These are phyloP conservation scores for Brienomyrus brachyistius DNA, from an alignment of 2,113 vertebrate genomes.

Conservation along the genomic window DNA sequence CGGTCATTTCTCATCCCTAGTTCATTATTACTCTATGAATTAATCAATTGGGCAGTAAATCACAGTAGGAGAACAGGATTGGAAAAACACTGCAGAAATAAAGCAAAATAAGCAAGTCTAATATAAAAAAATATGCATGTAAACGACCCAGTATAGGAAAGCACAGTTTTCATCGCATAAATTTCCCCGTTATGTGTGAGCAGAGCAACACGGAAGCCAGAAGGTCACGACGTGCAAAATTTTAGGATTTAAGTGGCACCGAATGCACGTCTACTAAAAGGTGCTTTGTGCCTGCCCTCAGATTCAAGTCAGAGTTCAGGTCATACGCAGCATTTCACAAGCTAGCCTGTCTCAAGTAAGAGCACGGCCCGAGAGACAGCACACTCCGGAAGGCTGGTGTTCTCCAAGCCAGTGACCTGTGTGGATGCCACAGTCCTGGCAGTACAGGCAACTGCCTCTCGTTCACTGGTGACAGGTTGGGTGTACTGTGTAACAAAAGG, in stretches of 20 bases:
- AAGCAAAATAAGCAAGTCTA: not conserved
- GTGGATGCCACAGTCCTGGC: not conserved
- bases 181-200: not conserved
- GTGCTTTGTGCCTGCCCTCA: not conserved
- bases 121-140: not conserved
- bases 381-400: not conserved
- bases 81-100: not conserved
- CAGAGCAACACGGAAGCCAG: not conserved
- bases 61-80: not conserved
- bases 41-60: not conserved
- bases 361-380: not conserved
- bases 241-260: not conserved
- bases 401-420: not conserved
- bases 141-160: not conserved
- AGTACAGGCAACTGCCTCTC: not conserved
- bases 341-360: not conserved
- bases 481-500: not conserved
- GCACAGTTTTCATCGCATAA: not conserved
- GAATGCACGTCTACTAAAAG: not conserved
- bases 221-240: not conserved
- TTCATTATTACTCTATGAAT: not conserved
- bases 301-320: not conserved
- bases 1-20: not conserved
- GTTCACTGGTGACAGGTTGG: not conserved
- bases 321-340: not conserved